Conservation (phyloP, 2,888 invertebrate genomes). For the Agapostemon virescens region DNA sequence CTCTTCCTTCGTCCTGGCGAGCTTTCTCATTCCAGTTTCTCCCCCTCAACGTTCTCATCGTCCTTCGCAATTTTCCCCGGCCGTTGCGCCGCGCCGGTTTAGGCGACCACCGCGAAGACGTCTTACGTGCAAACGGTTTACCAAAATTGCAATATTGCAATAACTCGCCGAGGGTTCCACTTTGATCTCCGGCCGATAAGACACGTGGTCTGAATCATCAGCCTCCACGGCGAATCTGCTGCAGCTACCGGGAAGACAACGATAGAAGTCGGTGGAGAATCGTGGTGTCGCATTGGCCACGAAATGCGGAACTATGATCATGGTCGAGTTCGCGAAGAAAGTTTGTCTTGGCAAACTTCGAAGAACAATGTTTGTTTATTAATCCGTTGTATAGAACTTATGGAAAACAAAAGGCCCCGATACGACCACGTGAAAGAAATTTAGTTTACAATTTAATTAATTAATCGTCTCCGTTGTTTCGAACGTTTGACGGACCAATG, state of each 20-base stretch:
- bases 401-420: no score
- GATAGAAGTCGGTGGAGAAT: background rate
- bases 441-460: no score
- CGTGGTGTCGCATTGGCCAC: no score
- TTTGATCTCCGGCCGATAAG: constrained; percentile 10
- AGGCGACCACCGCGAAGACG: background rate
- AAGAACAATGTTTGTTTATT: no score
- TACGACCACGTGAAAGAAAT: no score
- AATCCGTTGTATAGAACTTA: no score
- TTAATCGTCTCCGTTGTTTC: no score
- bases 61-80: constrained; percentile 11
- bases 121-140: constrained; percentile 29
- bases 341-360: no score
- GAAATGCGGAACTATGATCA: no score
- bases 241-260: background rate
- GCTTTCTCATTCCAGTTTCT: constrained; percentile 16
- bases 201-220: constrained; percentile 4
- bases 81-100: background rate
- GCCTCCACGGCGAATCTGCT: no score
- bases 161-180: constrained; percentile 29
- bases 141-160: constrained; percentile 47
- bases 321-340: no score
- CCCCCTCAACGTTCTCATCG: background rate
- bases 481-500: no score
- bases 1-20: constrained; percentile 6